A percentile compares a stretch with the other conserved stretches of the same genome.
These are phyloP conservation scores for Scolopax mira DNA, from an alignment of 2,113 vertebrate genomes.

Conservation along the genomic window DNA sequence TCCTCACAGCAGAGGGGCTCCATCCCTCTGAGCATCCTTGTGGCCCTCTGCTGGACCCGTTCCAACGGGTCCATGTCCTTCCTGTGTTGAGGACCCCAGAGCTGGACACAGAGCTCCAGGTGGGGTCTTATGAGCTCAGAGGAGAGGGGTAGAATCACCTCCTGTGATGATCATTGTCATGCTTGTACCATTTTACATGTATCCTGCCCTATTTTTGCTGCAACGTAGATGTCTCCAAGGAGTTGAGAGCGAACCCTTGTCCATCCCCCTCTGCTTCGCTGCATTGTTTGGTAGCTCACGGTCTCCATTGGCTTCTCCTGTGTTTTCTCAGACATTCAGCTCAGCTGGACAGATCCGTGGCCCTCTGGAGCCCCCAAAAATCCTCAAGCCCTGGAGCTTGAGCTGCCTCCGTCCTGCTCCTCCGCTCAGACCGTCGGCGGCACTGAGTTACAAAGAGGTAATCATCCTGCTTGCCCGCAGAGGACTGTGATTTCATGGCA, in stretches of 20 bases:
- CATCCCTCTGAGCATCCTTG: no score
- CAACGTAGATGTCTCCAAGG: background rate
- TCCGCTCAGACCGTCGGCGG: constrained; percentile 93
- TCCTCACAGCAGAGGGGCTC: no score
- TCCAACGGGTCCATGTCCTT: no score
- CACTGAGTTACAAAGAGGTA: constrained; percentile 98
- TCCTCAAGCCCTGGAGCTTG: constrained; percentile 94
- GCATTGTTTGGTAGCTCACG: background rate
- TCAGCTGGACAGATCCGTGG: constrained; percentile 78
- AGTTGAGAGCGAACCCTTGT: background rate
- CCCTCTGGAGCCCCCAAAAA: constrained; percentile 91
- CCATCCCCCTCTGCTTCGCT: background rate
- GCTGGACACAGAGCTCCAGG: no score
- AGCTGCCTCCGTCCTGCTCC: constrained; percentile 96
- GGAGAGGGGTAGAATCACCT: no score
- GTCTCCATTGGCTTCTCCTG: constrained; percentile 65
- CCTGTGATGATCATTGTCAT: no score
- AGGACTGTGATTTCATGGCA: background rate
- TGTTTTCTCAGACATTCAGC: constrained; percentile 80
- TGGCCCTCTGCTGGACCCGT: no score
- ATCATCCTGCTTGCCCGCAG: background rate
- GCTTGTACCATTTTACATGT: background rate
- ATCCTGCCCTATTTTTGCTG: background rate
- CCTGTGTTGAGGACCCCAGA: no score
- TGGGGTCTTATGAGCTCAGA: no score